A percentile compares a stretch with the other conserved stretches of the same genome.
phyloP scores from a whole-genome alignment of 2,888 invertebrate genomes.

The Euphydryas editha region DNA sequence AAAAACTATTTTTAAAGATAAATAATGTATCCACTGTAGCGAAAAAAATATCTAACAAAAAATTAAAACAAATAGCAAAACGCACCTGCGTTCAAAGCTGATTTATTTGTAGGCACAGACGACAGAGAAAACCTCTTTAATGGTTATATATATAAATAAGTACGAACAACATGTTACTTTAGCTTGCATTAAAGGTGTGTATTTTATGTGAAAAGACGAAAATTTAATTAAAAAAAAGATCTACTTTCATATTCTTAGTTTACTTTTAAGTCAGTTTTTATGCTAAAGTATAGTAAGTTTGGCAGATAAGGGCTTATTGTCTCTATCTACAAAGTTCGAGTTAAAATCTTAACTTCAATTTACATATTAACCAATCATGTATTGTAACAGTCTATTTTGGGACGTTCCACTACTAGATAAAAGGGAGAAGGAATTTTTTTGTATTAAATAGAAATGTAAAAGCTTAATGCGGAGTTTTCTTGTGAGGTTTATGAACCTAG shows the following conservation, averaged over 20 bases:
- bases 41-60: conserved; percentile 7
- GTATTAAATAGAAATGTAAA: no score
- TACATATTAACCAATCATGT: neutral
- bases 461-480: no score
- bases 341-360: neutral
- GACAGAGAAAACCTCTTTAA: conserved; percentile 18
- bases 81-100: conserved; percentile 18
- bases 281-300: conserved; percentile 3
- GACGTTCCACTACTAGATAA: neutral
- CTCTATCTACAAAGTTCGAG: neutral
- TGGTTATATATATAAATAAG: conserved; percentile 16
- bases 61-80: conserved; percentile 15
- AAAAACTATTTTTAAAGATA: no score
- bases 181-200: neutral
- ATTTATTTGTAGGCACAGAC: conserved; percentile 20
- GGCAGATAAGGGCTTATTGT: neutral
- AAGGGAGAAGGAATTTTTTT: neutral
- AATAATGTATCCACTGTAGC: neutral
- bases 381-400: neutral
- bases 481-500: no score
- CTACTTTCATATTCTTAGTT: neutral
- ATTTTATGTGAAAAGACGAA: neutral
- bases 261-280: conserved; percentile 2
- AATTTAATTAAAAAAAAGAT: neutral
- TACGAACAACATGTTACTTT: conserved; percentile 14